Evolutionary conservation across 2,888 invertebrate species (phyloP), one percentile per base, ranked within the genome.

Genomic region (Orthonychiurus folsomi): DNA sequence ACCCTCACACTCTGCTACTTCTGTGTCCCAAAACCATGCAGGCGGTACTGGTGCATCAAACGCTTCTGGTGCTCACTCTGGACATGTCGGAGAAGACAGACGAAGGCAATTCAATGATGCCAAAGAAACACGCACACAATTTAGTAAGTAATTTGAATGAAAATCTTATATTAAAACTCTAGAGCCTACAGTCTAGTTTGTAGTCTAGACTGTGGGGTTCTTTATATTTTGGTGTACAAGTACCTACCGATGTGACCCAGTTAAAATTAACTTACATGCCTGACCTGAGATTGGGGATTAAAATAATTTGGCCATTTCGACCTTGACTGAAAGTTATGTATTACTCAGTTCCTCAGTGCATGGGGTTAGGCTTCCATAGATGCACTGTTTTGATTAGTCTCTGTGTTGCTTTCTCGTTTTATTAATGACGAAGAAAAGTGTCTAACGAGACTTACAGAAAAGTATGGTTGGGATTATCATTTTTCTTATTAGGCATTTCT

Each of bases 21-120:
- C 28, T 18, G 27, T 47, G 3, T 5, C 59, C 37, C 28, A 28
- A 50, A 28, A 26, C 20, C 12, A 20, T 23, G 20, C 25, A 23
- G 23, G 23, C 3, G 47, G 26, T 37, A 25, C 18, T 58, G 15
- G 61, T n/a, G 55, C 59, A 28, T 23, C 60, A 21, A 56, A 61
- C 25, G 50, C 63, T 18, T 61, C 55, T 47, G 59, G 52, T 48
- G 37, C 37, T 37, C 61, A 47, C n/a, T 24, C 27, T 23, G 26
- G 50, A 61, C n/a, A 20, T 58, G 18, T 24, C 3, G 20, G 47
- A 18, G 69, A 68, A 23, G 70, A 70, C 2, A 68, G 66, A 60
- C 69, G 66, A 48, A 69, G 66, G 60, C 52, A 57, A 25, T 23
- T 56, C 18, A 70, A 69, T 62, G 71, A 72, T 59, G 64, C 66